Percentiles rank a stretch among this genome's conserved stretches.
phyloP scores from a whole-genome alignment of 2,113 vertebrate species.

The Ancistrus triradiatus region DNA sequence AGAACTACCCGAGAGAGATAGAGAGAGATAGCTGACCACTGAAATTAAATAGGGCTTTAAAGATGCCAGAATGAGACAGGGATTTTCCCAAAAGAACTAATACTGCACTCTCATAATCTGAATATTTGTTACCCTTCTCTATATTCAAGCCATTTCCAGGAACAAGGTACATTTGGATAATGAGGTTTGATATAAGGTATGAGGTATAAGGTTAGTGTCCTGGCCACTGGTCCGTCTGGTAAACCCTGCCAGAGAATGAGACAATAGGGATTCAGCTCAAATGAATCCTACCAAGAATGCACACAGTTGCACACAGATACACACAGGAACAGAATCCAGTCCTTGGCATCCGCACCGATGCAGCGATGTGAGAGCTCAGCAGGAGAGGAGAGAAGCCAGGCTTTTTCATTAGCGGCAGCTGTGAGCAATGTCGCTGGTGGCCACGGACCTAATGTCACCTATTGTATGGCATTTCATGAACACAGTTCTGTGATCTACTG shows the following conservation, averaged over 20 bases:
- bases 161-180: no score
- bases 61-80: no score
- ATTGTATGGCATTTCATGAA: constrained; percentile 19
- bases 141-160: no score
- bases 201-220: no score
- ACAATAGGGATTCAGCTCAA: constrained; percentile 37
- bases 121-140: no score
- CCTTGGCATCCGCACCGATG: constrained; percentile 49
- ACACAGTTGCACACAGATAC: constrained; percentile 38
- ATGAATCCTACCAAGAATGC: constrained; percentile 42
- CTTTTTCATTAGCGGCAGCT: constrained; percentile 47
- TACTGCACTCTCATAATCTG: no score
- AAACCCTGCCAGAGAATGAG: constrained; percentile 32
- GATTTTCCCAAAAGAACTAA: no score
- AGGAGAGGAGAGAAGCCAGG: constrained; percentile 44
- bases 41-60: no score
- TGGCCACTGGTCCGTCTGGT: neutral
- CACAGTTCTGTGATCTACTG: constrained; percentile 20
- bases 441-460: constrained; percentile 24
- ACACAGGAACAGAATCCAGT: constrained; percentile 51
- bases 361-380: constrained; percentile 40
- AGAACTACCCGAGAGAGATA: no score
- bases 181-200: no score
- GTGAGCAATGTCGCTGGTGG: constrained; percentile 33
- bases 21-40: no score